A percentile compares a stretch with the other conserved stretches of the same genome.
These are phyloP conservation scores for Seriola aureovittata DNA, from an alignment of 2,113 vertebrate genomes.

Conservation along the genomic window DNA sequence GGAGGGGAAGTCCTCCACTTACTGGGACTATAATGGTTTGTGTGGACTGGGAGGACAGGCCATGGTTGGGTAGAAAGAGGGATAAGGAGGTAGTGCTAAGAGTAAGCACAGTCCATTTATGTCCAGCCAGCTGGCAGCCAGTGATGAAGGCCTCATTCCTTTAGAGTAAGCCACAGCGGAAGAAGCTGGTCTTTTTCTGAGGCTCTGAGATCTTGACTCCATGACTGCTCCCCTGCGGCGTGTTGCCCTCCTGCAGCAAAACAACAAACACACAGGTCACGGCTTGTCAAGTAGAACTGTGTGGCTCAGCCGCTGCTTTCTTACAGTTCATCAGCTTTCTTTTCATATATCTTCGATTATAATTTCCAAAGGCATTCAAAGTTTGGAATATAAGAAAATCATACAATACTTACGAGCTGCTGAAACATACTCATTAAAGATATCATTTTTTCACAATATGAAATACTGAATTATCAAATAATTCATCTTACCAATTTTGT, in stretches of 20 bases:
- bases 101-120: constrained; percentile 88
- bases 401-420: too few relatives aligned
- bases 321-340: background rate
- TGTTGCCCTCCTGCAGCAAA: constrained; percentile 91
- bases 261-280: constrained; percentile 21
- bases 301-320: background rate
- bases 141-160: constrained; percentile 82
- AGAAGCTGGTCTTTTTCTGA: constrained; percentile 97
- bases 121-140: constrained; percentile 75
- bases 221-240: constrained; percentile 92
- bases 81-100: constrained; percentile 72
- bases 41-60: constrained; percentile 47
- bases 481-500: constrained; percentile 92
- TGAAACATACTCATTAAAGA: too few relatives aligned
- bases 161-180: constrained; percentile 94
- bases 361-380: background rate
- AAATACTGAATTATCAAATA: background rate
- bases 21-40: constrained; percentile 56
- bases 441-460: background rate
- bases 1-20: constrained; percentile 52
- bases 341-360: background rate
- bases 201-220: constrained; percentile 95
- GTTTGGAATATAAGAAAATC: too few relatives aligned
- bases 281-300: background rate
- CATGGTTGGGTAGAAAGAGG: constrained; percentile 36